Evolutionary conservation across 2,113 vertebrate genomes (phyloP).

Genomic region (Ageneiosus marmoratus): DNA sequence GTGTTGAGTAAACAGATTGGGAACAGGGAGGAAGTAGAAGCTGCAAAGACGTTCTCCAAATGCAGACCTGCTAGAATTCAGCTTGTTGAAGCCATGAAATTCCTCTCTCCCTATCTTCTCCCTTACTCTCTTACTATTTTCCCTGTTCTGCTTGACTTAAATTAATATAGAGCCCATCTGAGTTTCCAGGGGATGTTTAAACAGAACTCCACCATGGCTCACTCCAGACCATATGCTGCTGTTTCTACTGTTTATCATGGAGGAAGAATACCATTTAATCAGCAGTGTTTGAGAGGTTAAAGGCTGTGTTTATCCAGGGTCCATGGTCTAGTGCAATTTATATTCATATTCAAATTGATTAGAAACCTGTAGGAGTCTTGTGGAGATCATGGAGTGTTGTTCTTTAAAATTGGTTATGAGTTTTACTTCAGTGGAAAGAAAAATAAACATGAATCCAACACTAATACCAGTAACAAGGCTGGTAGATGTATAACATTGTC

Average conservation of each 20-base stretch:
- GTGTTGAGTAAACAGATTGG: conserved; percentile 64
- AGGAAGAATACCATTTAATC: conserved; percentile 59
- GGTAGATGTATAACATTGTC: background rate
- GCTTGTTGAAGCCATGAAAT: conserved; percentile 66
- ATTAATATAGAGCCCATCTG: conserved; percentile 70
- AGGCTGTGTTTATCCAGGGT: conserved; percentile 30
- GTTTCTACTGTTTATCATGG: conserved; percentile 46
- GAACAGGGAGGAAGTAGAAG: conserved; percentile 48
- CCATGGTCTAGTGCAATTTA: background rate
- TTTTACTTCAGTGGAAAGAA: background rate
- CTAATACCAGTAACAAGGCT: background rate
- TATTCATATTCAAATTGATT: conserved; percentile 12
- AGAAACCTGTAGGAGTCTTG: background rate
- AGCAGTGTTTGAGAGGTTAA: conserved; percentile 62
- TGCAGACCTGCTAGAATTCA: conserved; percentile 51
- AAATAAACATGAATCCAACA: background rate
- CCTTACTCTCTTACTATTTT: conserved; percentile 57
- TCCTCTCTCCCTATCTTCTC: conserved; percentile 29
- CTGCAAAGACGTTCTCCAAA: conserved; percentile 45
- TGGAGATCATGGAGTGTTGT: background rate
- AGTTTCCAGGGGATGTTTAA: conserved; percentile 61
- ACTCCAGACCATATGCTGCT: conserved; percentile 62
- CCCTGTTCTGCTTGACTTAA: conserved; percentile 67
- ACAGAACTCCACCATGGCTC: conserved; percentile 55
- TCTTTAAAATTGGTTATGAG: background rate